These are phyloP conservation scores for Coregonus sp. DNA, from an alignment of 2,797 vertebrate species.

Conservation along the genomic window DNA sequence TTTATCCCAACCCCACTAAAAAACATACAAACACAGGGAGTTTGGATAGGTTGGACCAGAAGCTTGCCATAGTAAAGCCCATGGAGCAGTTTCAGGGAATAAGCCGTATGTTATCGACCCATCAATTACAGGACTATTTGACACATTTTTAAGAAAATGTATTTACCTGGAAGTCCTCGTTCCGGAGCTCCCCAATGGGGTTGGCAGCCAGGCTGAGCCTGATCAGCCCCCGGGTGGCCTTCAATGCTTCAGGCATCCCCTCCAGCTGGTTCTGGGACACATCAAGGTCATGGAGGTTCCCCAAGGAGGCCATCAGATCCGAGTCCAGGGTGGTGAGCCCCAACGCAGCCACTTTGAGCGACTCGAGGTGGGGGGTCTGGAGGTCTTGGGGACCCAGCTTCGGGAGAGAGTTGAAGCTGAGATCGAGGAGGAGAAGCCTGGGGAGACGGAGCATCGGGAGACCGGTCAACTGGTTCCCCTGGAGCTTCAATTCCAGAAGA, in stretches of 20 bases:
- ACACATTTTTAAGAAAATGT: no score
- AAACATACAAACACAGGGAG: no score
- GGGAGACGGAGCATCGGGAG: constrained; percentile 83
- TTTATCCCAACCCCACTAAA: no score
- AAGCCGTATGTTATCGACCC: no score
- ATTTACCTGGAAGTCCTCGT: constrained; percentile 74
- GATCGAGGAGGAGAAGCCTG: constrained; percentile 87
- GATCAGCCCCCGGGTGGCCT: constrained; percentile 80
- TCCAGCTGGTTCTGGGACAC: constrained; percentile 87
- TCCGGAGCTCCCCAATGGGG: constrained; percentile 79
- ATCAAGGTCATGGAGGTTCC: constrained; percentile 90
- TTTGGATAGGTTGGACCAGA: no score
- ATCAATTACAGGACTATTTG: no score
- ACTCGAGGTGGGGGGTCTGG: constrained; percentile 83
- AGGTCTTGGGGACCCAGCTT: constrained; percentile 73
- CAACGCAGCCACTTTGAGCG: constrained; percentile 83
- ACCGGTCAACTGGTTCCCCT: constrained; percentile 81
- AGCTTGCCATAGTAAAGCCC: no score
- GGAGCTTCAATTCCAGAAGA: constrained; percentile 92
- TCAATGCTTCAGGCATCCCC: constrained; percentile 76
- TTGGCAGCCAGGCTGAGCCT: constrained; percentile 86
- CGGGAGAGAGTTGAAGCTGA: constrained; percentile 86
- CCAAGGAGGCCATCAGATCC: constrained; percentile 80
- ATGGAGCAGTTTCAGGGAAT: no score
- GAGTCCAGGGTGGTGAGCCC: constrained; percentile 80